These are phyloP conservation scores for Stegastes partitus DNA, from an alignment of 2,113 vertebrate genomes.

Conservation along the genomic window DNA sequence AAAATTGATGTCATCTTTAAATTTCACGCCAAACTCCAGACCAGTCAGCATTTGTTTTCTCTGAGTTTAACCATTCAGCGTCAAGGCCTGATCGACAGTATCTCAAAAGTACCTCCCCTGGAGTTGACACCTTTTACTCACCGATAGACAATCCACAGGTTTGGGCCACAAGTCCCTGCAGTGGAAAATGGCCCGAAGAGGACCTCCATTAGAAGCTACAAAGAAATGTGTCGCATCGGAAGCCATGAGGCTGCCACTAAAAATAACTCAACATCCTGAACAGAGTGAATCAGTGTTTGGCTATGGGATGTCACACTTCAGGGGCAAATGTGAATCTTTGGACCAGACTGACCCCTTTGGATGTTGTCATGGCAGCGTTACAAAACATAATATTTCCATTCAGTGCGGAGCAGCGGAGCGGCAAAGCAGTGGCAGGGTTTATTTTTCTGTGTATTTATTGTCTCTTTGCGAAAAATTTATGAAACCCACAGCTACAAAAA, in stretches of 20 bases:
- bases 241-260: background rate
- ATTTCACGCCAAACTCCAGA: too few species aligned
- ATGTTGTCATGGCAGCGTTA: background rate
- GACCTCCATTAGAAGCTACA: background rate
- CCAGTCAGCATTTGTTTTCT: too few species aligned
- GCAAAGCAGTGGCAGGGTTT: background rate
- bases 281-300: constrained; percentile 19
- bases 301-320: constrained; percentile 10
- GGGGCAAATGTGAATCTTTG: constrained; percentile 13
- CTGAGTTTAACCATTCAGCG: too few species aligned
- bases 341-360: background rate
- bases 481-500: constrained; percentile 11
- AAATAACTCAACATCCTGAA: background rate
- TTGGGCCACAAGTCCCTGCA: too few species aligned
- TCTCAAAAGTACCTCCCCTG: too few species aligned
- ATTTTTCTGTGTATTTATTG: constrained; percentile 7
- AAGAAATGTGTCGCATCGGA: background rate
- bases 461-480: constrained; percentile 1
- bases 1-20: too few species aligned
- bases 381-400: background rate
- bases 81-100: too few species aligned
- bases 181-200: background rate
- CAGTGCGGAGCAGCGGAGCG: background rate
- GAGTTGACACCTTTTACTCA: too few species aligned
- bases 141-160: too few species aligned